These are phyloP conservation scores for Dolichotis patagonum DNA, from an alignment of 2,113 vertebrate species.

Conservation along the genomic window DNA sequence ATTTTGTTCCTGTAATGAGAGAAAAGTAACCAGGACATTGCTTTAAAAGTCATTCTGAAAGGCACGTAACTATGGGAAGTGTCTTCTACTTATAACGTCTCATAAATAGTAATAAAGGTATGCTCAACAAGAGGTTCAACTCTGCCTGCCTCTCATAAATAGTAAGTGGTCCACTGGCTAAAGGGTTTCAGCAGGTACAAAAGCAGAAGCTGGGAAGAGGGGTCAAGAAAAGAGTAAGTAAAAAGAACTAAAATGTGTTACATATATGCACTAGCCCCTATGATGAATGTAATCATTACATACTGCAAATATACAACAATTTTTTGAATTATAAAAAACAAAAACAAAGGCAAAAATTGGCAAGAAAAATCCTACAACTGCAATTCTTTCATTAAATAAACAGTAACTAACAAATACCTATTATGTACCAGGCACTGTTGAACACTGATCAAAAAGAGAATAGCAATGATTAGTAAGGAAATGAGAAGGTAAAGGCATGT, in stretches of 20 bases:
- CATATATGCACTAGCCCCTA: background rate
- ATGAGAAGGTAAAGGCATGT: background rate
- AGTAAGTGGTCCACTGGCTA: background rate
- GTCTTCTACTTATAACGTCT: background rate
- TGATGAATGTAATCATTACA: background rate
- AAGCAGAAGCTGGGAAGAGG: background rate
- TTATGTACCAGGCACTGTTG: background rate
- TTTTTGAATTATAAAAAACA: background rate
- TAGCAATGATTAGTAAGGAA: background rate
- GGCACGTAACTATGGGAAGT: background rate
- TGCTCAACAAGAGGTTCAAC: background rate
- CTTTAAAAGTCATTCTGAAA: background rate
- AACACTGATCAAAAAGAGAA: background rate
- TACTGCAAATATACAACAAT: background rate
- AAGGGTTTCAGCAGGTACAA: background rate
- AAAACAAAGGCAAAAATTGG: background rate
- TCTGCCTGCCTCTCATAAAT: background rate
- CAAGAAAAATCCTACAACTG: slow-evolving; percentile 5
- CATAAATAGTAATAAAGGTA: background rate
- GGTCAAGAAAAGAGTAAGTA: background rate
- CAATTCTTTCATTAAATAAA: slow-evolving; percentile 25
- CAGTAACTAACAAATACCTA: background rate
- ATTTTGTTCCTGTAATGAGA: no score
- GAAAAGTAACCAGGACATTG: background rate
- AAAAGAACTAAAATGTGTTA: background rate